Evolutionary conservation across 1,140 invertebrate species (phyloP).

Genomic region (Lasioglossum baleicum): DNA sequence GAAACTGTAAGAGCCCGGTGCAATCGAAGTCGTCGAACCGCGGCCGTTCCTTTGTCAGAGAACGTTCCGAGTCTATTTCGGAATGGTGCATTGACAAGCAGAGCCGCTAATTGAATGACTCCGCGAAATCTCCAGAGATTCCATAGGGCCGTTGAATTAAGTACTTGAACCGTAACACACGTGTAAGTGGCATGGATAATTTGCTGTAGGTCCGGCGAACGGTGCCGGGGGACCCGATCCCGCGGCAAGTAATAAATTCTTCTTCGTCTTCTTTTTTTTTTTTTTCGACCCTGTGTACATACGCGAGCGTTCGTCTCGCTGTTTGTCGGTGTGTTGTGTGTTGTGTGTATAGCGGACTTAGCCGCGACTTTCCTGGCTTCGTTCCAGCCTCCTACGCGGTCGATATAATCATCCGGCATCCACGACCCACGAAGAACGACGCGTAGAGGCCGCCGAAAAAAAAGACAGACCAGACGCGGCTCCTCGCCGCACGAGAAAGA

Average conservation of each 20-base stretch:
- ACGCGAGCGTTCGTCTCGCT: neutral
- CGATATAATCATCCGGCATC: conserved; percentile 75
- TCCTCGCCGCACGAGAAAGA: conserved; percentile 32
- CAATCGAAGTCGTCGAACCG: no score
- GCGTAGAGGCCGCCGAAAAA: conserved; percentile 35
- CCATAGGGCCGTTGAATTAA: neutral
- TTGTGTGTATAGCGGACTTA: conserved; percentile 22
- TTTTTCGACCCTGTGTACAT: neutral
- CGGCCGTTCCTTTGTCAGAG: neutral
- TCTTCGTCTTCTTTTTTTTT: neutral
- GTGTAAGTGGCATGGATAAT: neutral
- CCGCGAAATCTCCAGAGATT: neutral
- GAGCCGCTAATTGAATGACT: neutral
- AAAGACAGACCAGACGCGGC: conserved; percentile 23
- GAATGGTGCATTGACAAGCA: neutral
- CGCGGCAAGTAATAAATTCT: conserved; percentile 5
- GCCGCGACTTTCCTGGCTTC: conserved; percentile 68
- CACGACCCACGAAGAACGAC: conserved; percentile 58
- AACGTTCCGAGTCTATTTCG: neutral
- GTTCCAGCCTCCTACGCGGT: conserved; percentile 75
- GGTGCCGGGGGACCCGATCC: neutral
- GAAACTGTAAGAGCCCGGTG: no score
- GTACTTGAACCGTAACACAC: neutral
- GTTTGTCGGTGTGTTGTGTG: neutral
- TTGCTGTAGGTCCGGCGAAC: neutral